These are phyloP conservation scores for Dynastes tityus DNA, from an alignment of 2,888 invertebrate species.

Conservation along the genomic window DNA sequence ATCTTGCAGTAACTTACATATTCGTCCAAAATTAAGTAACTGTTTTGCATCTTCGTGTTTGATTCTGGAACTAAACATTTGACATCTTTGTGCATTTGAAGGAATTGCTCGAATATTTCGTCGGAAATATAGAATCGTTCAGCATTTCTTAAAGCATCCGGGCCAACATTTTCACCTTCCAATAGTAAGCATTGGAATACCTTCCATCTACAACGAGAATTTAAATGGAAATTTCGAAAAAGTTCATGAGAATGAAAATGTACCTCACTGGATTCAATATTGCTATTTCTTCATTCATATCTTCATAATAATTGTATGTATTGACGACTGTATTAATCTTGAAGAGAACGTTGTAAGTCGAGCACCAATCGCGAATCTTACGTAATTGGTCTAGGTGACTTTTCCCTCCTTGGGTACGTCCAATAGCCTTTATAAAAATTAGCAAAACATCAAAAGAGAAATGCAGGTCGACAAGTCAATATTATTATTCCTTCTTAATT, in stretches of 20 bases:
- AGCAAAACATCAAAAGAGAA: not conserved
- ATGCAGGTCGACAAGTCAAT: not conserved
- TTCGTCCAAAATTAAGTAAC: constrained; percentile 73
- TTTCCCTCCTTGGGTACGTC: constrained; percentile 68
- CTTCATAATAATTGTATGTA: constrained; percentile 70
- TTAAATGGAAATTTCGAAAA: not conserved
- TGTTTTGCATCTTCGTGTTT: constrained; percentile 71
- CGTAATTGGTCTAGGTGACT: constrained; percentile 69
- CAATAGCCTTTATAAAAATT: constrained; percentile 65
- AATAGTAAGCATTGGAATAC: constrained; percentile 73
- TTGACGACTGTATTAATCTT: constrained; percentile 74
- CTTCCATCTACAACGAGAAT: constrained; percentile 64
- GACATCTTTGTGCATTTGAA: constrained; percentile 68
- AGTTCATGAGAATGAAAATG: constrained; percentile 22
- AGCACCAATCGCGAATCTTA: constrained; percentile 69
- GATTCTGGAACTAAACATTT: constrained; percentile 71
- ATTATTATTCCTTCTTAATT: not conserved
- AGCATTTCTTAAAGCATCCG: constrained; percentile 69
- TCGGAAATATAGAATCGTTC: constrained; percentile 70
- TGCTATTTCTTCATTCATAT: constrained; percentile 69
- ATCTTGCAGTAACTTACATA: constrained; percentile 65
- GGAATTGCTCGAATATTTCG: constrained; percentile 69
- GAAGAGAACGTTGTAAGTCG: constrained; percentile 69
- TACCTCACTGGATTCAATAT: constrained; percentile 69
- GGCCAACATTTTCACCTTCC: constrained; percentile 72